These are phyloP conservation scores for Tapera naevia DNA, from an alignment of 2,797 vertebrate genomes.

Conservation along the genomic window DNA sequence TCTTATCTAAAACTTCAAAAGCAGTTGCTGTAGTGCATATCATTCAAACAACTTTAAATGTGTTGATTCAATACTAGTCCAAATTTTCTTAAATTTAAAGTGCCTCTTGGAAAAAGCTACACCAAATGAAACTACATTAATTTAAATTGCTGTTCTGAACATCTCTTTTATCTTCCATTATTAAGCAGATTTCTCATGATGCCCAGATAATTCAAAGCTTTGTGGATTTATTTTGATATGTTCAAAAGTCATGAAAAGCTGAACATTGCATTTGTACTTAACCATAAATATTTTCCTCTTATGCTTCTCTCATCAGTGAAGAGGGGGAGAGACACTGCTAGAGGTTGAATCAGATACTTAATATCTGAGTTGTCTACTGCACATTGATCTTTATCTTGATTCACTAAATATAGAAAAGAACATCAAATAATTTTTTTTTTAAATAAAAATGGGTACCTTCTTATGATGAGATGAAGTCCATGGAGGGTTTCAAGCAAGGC, in stretches of 20 bases:
- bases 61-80: not conserved
- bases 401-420: not conserved
- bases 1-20: slow-evolving; percentile 1
- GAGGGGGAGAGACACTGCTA: not conserved
- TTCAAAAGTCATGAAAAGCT: not conserved
- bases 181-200: not conserved
- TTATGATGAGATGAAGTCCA: not conserved
- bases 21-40: not conserved
- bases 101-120: not conserved
- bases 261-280: not conserved
- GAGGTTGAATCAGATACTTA: not conserved
- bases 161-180: not conserved
- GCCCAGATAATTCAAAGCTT: not conserved
- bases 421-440: not conserved
- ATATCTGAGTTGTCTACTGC: not conserved
- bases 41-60: not conserved
- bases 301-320: not conserved
- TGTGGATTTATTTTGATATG: not conserved
- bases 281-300: not conserved
- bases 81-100: not conserved
- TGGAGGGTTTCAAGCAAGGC: not conserved
- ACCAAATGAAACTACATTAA: not conserved
- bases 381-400: not conserved
- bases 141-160: not conserved
- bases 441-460: not conserved